Percentiles rank a stretch among this genome's conserved stretches.
Conservation (phyloP, 1,140 invertebrate species). For the Lepidotrigona ventralis region DNA sequence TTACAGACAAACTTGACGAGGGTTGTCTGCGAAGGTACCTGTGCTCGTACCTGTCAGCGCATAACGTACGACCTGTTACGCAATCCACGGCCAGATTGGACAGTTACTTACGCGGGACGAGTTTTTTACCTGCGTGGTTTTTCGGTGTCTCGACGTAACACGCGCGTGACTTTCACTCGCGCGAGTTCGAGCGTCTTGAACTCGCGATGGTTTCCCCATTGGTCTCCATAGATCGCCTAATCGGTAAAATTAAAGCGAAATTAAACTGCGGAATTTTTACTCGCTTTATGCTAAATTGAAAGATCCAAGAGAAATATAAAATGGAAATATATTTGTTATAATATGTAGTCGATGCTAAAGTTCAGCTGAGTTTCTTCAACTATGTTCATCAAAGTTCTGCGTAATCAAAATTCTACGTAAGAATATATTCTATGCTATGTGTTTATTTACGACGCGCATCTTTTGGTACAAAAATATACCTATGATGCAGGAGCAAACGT, state of each 20-base stretch:
- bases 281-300: no score
- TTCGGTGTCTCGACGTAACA: slow-evolving; percentile 39
- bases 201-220: slow-evolving; percentile 27
- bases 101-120: not conserved
- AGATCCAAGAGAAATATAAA: no score
- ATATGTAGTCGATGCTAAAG: no score
- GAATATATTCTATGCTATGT: no score
- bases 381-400: no score
- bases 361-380: no score
- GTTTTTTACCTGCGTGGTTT: slow-evolving; percentile 41
- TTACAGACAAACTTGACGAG: not conserved
- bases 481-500: no score
- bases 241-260: not conserved
- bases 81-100: slow-evolving; percentile 5
- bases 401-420: no score
- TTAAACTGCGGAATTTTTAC: no score
- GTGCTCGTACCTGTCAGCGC: not conserved
- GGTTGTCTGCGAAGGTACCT: not conserved
- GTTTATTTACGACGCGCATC: no score
- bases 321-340: no score
- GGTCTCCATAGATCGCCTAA: not conserved
- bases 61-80: not conserved
- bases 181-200: not conserved
- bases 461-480: no score
- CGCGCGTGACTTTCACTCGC: slow-evolving; percentile 54